These are phyloP conservation scores for Cyphomyrmex costatus DNA, from an alignment of 1,140 invertebrate species.

Conservation along the genomic window DNA sequence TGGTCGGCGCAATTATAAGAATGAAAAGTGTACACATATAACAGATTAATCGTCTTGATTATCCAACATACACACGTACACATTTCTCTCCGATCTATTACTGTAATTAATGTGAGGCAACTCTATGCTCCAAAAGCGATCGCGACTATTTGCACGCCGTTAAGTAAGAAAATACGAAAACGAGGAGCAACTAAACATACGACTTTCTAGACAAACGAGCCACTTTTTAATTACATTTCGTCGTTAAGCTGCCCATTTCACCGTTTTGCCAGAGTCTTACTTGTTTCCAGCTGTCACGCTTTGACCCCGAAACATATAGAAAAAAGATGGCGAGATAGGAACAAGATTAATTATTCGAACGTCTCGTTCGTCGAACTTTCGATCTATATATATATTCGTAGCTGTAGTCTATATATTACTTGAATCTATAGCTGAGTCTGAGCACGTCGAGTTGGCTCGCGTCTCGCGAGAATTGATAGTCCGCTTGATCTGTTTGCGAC, in stretches of 20 bases:
- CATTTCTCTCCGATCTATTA: not conserved
- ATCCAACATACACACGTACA: not conserved
- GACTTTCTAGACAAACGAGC: conserved; percentile 3
- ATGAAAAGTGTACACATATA: conserved; percentile 28
- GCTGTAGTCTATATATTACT: not conserved
- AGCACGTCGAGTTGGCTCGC: conserved; percentile 7
- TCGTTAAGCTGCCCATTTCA: not conserved
- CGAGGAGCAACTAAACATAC: not conserved
- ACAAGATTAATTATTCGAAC: not conserved
- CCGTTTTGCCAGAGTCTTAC: not conserved
- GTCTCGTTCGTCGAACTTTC: not conserved
- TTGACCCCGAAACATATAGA: not conserved
- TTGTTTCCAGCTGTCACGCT: not conserved
- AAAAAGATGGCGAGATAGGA: not conserved
- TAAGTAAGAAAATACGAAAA: conserved; percentile 12
- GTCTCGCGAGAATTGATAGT: conserved; percentile 39
- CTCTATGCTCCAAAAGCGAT: conserved; percentile 1
- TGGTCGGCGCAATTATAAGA: conserved; percentile 24
- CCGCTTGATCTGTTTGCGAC: conserved; percentile 12
- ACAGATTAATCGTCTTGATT: conserved; percentile 34
- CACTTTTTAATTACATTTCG: conserved; percentile 31
- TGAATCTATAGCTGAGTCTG: conserved; percentile 4
- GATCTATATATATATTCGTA: not conserved
- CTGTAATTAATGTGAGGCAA: conserved; percentile 25
- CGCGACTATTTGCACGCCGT: not conserved